phyloP scores from a whole-genome alignment of 2,888 invertebrate species.

The Platycnemis pennipes region DNA sequence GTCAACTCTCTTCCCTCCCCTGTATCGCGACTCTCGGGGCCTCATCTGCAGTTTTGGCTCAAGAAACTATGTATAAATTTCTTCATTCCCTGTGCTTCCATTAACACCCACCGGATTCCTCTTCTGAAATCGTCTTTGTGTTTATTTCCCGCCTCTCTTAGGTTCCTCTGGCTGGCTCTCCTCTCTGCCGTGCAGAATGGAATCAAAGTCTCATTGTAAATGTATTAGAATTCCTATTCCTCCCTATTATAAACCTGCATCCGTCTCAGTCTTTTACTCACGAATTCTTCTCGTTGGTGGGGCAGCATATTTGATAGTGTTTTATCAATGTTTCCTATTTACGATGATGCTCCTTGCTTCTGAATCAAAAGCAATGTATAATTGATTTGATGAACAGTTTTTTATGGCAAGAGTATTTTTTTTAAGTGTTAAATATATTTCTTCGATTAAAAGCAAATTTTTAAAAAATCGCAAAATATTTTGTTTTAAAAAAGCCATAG shows the following conservation, averaged over 20 bases:
- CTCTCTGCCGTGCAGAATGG: constrained; percentile 26
- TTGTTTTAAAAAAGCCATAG: no score
- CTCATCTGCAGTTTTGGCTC: not conserved
- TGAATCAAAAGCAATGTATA: no score
- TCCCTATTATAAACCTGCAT: not conserved
- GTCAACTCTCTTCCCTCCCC: not conserved
- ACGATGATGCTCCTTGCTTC: no score
- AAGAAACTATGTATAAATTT: not conserved
- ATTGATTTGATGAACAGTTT: no score
- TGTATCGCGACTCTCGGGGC: not conserved
- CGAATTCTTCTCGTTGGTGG: no score
- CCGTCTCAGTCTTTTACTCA: no score
- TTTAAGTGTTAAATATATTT: no score
- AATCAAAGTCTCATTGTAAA: constrained; percentile 40
- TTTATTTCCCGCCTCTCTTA: not conserved
- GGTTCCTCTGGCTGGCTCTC: not conserved
- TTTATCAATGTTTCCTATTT: no score
- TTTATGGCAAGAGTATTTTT: no score
- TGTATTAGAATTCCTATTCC: not conserved
- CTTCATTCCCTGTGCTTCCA: not conserved
- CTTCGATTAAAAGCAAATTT: no score
- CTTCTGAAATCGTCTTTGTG: not conserved
- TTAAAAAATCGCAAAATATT: no score
- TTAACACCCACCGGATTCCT: not conserved
- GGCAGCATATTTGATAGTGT: no score